Base-by-base conservation (phyloP, 2,888 invertebrate genomes). In the Noctua janthina region DNA sequence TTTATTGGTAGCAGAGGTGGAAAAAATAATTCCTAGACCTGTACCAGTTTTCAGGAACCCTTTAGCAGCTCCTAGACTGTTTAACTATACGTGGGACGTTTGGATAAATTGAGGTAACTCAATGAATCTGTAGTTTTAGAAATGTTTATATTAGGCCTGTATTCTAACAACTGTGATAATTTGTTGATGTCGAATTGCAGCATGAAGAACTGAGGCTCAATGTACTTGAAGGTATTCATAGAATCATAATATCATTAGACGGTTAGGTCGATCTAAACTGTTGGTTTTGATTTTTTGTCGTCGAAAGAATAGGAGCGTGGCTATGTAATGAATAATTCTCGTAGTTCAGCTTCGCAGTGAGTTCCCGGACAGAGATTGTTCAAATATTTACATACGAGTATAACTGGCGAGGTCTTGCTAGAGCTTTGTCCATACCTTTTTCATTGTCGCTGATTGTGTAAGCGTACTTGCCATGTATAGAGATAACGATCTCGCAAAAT, bases 1-100 rank as follows among this genome's bases (percentile, higher is more conserved):
- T 7, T 86, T 90, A 17, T 85, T 96, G 81, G 81, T 90, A 79
- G 81, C 68, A 10, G 95, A 96, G 88, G 82, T 90, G 62, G 88
- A 88, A 8, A 93, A 93, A 82, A 87, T 84, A 23, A 91, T 94
- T 87, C 93, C 94, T 35, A 92, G 95, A 79, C 86, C 68, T n/a
- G 76, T 91, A 49, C 93, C 95, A 6, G 62, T 93, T 62, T 92
- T 89, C 68, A 93, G 93, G 79, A 94, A 96, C 82, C 93, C 94
- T 0, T 90, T 91, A 83, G 91, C 95, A 1, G 87, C 86, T 20
- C 96, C 96, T 10, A 91, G 90, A 56, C 89, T 93, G 20, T 92
- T 92, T 83, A 95, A 96, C 87, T 94, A 93, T 82, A 93, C 95
- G 1, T 96, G 96, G 96, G 88, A 92, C 46, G 86, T 93, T 43